A percentile compares a stretch with the other conserved stretches of the same genome.
Conservation (phyloP, 1,140 invertebrate genomes). For the Hestina assimilis region DNA sequence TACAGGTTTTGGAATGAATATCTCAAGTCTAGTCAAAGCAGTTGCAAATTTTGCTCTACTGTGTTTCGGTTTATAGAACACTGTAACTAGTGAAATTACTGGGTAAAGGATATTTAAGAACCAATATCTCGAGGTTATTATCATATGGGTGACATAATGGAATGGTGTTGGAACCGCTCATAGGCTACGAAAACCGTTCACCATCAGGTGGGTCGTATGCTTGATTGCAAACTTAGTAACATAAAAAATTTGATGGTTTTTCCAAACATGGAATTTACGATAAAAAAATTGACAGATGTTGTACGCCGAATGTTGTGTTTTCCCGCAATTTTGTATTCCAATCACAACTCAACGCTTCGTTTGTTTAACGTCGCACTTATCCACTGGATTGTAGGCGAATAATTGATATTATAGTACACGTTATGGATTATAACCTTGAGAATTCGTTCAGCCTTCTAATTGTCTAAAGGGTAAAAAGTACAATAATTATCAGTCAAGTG, state of each 20-base stretch:
- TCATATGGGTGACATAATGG: too few species aligned
- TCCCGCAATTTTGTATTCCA: conserved; percentile 52
- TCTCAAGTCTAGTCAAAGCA: too few species aligned
- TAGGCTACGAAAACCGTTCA: too few species aligned
- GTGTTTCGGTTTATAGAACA: too few species aligned
- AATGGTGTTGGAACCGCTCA: too few species aligned
- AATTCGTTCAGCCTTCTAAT: conserved; percentile 40
- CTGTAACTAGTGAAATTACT: too few species aligned
- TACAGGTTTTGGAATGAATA: not conserved
- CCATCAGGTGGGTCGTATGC: not conserved
- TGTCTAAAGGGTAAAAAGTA: conserved; percentile 40
- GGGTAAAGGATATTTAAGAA: too few species aligned
- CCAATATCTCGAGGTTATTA: too few species aligned
- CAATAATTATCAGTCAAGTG: too few species aligned
- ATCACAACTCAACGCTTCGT: conserved; percentile 13
- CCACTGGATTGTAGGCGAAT: not conserved
- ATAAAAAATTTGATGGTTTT: conserved; percentile 25
- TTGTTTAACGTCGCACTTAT: conserved; percentile 45
- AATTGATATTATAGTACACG: not conserved
- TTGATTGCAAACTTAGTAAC: not conserved
- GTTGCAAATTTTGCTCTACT: too few species aligned
- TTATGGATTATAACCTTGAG: conserved; percentile 39
- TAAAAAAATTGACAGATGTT: conserved; percentile 47
- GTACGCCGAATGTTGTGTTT: conserved; percentile 40
- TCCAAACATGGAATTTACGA: conserved; percentile 36